These are phyloP conservation scores for Helicoverpa zea DNA, from an alignment of 1,140 invertebrate species.

Conservation along the genomic window DNA sequence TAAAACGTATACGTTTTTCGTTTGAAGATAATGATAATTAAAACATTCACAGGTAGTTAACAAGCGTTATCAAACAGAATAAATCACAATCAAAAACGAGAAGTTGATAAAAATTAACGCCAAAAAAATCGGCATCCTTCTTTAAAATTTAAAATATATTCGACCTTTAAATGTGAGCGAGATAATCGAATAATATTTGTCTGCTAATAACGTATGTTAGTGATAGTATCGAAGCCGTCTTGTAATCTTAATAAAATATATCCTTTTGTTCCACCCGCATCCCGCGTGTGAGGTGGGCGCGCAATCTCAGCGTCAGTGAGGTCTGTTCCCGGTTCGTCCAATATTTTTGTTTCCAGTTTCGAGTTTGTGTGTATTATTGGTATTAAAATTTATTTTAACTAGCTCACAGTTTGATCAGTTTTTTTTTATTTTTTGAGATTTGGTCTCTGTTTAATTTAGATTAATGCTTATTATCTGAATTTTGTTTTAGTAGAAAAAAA, in stretches of 20 bases:
- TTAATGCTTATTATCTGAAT: too few species aligned
- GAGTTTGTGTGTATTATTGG: background rate
- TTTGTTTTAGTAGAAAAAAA: too few species aligned
- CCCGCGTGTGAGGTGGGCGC: conserved; percentile 6
- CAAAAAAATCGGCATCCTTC: background rate
- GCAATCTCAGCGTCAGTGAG: conserved; percentile 27
- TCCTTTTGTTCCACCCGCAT: conserved; percentile 41
- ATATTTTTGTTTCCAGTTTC: too few species aligned
- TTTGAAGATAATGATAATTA: background rate
- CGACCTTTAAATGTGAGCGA: conserved; percentile 16
- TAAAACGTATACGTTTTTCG: background rate
- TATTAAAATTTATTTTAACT: too few species aligned
- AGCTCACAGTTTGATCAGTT: too few species aligned
- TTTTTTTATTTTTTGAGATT: too few species aligned
- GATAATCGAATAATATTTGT: conserved; percentile 39
- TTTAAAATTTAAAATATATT: conserved; percentile 2
- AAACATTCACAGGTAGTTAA: too few species aligned
- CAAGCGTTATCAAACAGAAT: too few species aligned
- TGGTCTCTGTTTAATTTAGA: too few species aligned
- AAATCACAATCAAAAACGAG: too few species aligned
- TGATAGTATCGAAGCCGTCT: conserved; percentile 27
- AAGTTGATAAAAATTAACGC: background rate
- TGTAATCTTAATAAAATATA: conserved; percentile 46
- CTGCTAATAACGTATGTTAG: conserved; percentile 30
- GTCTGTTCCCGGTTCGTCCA: background rate